A percentile compares a stretch with the other conserved stretches of the same genome.
phyloP scores from a whole-genome alignment of 2,113 vertebrate genomes.

The Nicator chloris region DNA sequence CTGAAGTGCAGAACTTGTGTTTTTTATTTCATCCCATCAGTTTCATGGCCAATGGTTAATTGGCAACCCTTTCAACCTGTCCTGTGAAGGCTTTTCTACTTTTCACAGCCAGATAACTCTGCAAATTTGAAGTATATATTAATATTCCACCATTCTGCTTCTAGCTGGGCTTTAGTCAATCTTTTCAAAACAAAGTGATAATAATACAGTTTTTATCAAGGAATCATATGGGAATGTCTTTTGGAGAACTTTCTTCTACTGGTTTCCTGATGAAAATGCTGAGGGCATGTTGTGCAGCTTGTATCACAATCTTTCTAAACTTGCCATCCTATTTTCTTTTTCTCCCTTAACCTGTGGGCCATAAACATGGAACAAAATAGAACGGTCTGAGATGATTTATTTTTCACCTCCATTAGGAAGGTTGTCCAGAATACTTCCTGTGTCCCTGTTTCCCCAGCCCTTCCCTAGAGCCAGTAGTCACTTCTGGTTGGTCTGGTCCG shows the following conservation, averaged over 20 bases:
- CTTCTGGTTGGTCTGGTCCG: background rate
- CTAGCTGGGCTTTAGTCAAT: background rate
- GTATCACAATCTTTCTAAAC: background rate
- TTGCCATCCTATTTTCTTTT: background rate
- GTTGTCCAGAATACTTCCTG: background rate
- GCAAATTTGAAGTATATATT: background rate
- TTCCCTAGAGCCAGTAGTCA: background rate
- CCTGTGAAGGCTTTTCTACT: background rate
- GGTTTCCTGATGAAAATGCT: background rate
- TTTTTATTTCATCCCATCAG: background rate
- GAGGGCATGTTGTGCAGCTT: background rate
- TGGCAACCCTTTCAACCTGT: background rate
- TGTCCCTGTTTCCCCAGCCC: background rate
- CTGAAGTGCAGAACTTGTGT: background rate
- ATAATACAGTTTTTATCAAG: background rate
- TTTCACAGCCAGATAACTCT: background rate
- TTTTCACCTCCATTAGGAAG: conserved; percentile 15
- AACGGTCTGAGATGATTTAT: background rate
- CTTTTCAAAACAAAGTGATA: background rate
- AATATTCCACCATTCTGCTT: background rate
- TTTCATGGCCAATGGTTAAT: background rate
- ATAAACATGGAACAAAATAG: background rate
- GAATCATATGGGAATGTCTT: background rate
- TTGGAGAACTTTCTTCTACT: background rate
- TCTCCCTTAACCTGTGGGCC: background rate